Evolutionary conservation across 2,113 vertebrate genomes (phyloP).

Genomic region (Pelobates fuscus): DNA sequence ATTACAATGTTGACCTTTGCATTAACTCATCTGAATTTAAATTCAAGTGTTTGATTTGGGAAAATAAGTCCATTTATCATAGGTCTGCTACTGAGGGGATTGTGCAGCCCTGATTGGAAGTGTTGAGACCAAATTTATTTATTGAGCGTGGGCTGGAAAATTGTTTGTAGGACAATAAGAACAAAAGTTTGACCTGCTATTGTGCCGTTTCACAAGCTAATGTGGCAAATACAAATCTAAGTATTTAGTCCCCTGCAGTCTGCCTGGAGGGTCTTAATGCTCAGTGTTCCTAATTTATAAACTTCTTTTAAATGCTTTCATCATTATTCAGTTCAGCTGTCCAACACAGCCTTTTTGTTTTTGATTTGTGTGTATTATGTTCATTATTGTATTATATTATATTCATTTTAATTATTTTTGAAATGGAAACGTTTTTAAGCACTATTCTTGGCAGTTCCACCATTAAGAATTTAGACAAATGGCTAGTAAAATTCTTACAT

Average conservation of each 20-base stretch:
- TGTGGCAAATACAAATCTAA: conserved; percentile 58
- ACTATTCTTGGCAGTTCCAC: too few relatives aligned
- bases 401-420: too few relatives aligned
- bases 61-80: conserved; percentile 91
- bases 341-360: too few relatives aligned
- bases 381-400: too few relatives aligned
- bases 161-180: conserved; percentile 82
- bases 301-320: too few relatives aligned
- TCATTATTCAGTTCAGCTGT: too few relatives aligned
- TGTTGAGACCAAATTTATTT: conserved; percentile 80
- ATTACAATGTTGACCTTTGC: conserved; percentile 90
- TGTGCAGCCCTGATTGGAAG: conserved; percentile 74
- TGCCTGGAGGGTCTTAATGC: conserved; percentile 50
- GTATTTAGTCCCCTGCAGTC: conserved; percentile 52
- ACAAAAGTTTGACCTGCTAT: conserved; percentile 76
- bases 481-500: too few relatives aligned
- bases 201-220: conserved; percentile 59
- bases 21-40: conserved; percentile 92
- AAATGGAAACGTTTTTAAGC: too few relatives aligned
- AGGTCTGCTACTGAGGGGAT: conserved; percentile 79
- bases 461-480: too few relatives aligned
- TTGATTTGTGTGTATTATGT: too few relatives aligned
- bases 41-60: conserved; percentile 90
- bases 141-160: conserved; percentile 76
- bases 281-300: conserved; percentile 54